Evolutionary conservation across 37 sponge, comb jelly and placozoan species (phyloP).

Genomic region (Aplysina aerophoba): DNA sequence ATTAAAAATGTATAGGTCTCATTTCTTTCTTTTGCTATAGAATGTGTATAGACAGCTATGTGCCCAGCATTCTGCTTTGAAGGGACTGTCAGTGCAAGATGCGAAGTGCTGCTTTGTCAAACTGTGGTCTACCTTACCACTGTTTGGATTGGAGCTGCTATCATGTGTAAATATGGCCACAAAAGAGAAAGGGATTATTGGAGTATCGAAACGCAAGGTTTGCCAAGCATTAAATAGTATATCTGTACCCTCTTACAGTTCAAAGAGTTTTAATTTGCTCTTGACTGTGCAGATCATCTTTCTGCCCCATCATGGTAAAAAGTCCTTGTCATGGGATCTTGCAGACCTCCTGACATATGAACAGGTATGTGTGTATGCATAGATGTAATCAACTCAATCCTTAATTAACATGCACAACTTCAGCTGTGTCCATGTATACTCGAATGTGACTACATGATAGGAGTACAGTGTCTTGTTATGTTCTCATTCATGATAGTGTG

Average conservation of each 20-base stretch:
- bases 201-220: slow-evolving; percentile 79
- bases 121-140: slow-evolving; percentile 78
- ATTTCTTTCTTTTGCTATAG: slow-evolving; percentile 23
- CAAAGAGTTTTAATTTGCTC: not conserved
- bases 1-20: not conserved
- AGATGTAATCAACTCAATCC: not conserved
- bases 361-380: slow-evolving; percentile 38
- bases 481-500: slow-evolving; percentile 27
- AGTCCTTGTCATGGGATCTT: slow-evolving; percentile 58
- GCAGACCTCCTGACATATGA: slow-evolving; percentile 49
- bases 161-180: slow-evolving; percentile 72
- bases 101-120: slow-evolving; percentile 82
- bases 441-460: no score
- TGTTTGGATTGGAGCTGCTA: slow-evolving; percentile 87
- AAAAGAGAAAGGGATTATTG: slow-evolving; percentile 83
- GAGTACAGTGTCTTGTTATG: no score
- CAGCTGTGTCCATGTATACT: no score
- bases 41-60: slow-evolving; percentile 48
- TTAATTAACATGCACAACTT: not conserved
- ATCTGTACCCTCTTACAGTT: not conserved
- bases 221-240: not conserved
- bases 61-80: slow-evolving; percentile 48
- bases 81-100: slow-evolving; percentile 52
- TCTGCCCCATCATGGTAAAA: slow-evolving; percentile 62
- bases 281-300: slow-evolving; percentile 45